Percentiles rank a stretch among this genome's conserved stretches.
phyloP scores from a whole-genome alignment of 2,888 invertebrate genomes.

The Liopterus haemorrhoidalis region DNA sequence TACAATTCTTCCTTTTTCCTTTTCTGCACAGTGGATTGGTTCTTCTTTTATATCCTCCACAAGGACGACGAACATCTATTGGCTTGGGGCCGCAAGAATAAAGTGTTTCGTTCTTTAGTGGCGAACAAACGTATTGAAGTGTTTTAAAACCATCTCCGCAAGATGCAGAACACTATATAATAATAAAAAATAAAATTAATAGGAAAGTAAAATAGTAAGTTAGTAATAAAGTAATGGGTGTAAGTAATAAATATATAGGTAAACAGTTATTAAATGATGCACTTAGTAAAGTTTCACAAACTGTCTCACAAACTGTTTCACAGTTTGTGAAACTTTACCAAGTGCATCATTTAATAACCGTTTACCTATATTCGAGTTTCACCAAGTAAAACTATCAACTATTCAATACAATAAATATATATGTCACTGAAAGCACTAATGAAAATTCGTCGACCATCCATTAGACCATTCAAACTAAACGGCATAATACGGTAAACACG shows the following conservation, averaged over 20 bases:
- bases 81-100: constrained; percentile 52
- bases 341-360: too few species aligned
- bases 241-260: not conserved
- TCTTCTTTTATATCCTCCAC: constrained; percentile 40
- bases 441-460: too few species aligned
- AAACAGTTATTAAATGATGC: too few species aligned
- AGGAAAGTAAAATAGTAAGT: constrained; percentile 15
- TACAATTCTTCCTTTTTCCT: constrained; percentile 34
- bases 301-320: too few species aligned
- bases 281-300: too few species aligned
- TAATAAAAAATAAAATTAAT: constrained; percentile 12
- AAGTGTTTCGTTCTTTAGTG: constrained; percentile 45
- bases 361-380: too few species aligned
- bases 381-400: too few species aligned
- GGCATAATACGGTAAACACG: too few species aligned
- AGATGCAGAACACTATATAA: constrained; percentile 56
- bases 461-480: too few species aligned
- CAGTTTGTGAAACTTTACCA: too few species aligned
- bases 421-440: too few species aligned
- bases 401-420: too few species aligned
- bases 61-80: constrained; percentile 49
- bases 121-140: constrained; percentile 52
- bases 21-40: constrained; percentile 38
- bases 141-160: constrained; percentile 56
- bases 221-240: constrained; percentile 2